Percentiles rank a stretch among this genome's conserved stretches.
Conservation (phyloP, 1,140 invertebrate species). For the Cyclargus thomasi region DNA sequence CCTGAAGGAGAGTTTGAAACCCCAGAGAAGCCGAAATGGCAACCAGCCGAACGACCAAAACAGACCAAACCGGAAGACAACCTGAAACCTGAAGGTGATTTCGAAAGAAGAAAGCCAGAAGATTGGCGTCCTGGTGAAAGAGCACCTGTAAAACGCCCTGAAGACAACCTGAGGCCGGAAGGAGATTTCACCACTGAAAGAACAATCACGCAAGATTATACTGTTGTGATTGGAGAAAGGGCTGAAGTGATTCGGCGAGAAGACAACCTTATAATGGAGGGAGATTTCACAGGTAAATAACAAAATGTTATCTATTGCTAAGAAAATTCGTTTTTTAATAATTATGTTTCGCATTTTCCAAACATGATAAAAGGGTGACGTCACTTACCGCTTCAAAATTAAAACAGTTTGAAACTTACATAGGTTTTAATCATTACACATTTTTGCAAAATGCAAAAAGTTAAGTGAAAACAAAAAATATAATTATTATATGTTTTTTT, state of each 20-base stretch:
- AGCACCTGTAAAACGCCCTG: slow-evolving; percentile 76
- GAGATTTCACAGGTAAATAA: slow-evolving; percentile 47
- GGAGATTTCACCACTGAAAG: slow-evolving; percentile 70
- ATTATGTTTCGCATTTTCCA: too few relatives aligned
- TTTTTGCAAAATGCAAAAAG: too few relatives aligned
- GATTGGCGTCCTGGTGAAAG: slow-evolving; percentile 77
- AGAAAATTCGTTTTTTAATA: too few relatives aligned
- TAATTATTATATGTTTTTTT: too few relatives aligned
- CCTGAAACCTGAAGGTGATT: slow-evolving; percentile 78
- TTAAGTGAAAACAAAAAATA: too few relatives aligned
- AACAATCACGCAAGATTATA: slow-evolving; percentile 76
- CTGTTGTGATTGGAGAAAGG: slow-evolving; percentile 75
- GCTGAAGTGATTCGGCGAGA: slow-evolving; percentile 76
- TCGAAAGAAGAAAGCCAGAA: slow-evolving; percentile 74
- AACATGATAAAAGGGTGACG: too few relatives aligned
- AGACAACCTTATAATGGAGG: slow-evolving; percentile 77
- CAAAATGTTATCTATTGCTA: slow-evolving; percentile 2
- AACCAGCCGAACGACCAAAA: slow-evolving; percentile 77
- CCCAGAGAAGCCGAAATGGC: slow-evolving; percentile 75
- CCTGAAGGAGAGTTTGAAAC: slow-evolving; percentile 77
- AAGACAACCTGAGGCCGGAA: slow-evolving; percentile 78
- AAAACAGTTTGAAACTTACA: too few relatives aligned
- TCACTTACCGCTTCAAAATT: too few relatives aligned
- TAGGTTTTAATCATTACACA: too few relatives aligned
- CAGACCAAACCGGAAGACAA: slow-evolving; percentile 77